Evolutionary conservation across 2,113 vertebrate genomes (phyloP).

Genomic region (Gallinago media): DNA sequence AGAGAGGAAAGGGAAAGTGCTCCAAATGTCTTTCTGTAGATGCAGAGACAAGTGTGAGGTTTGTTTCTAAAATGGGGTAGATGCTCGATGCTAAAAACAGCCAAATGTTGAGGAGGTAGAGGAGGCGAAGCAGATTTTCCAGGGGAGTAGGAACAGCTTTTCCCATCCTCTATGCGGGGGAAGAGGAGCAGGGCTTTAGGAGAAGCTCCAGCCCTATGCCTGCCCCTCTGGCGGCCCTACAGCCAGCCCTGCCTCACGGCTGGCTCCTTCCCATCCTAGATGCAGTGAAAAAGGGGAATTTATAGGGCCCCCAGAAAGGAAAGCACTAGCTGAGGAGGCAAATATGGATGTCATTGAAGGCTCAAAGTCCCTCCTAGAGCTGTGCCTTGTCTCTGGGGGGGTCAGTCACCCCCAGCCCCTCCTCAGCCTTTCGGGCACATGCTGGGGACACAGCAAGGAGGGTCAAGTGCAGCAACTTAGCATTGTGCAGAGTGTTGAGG

Average conservation of each 20-base stretch:
- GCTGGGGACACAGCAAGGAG: neutral
- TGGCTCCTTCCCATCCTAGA: rapidly evolving
- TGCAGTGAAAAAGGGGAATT: neutral
- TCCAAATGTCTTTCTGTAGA: neutral
- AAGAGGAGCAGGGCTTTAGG: neutral
- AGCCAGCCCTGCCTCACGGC: neutral
- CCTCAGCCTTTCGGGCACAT: neutral
- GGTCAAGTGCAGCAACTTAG: neutral
- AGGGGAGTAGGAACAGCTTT: constrained; percentile 34
- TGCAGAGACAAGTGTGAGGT: neutral
- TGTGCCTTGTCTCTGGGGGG: rapidly evolving
- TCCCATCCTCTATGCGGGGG: neutral
- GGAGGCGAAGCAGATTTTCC: constrained; percentile 37
- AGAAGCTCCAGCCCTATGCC: neutral
- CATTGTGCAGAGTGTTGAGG: rapidly evolving
- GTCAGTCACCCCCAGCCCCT: neutral
- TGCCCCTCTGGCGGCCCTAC: neutral
- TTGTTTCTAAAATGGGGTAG: neutral
- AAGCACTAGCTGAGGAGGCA: neutral
- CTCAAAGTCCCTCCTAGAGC: neutral
- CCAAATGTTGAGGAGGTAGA: constrained; percentile 1
- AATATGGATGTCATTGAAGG: neutral
- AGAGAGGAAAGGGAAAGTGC: neutral
- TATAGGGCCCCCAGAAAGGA: neutral
- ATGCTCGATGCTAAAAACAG: constrained; percentile 3